Evolutionary conservation across 2,888 invertebrate genomes (phyloP).

Genomic region (Scaptomyza caliginosa): DNA sequence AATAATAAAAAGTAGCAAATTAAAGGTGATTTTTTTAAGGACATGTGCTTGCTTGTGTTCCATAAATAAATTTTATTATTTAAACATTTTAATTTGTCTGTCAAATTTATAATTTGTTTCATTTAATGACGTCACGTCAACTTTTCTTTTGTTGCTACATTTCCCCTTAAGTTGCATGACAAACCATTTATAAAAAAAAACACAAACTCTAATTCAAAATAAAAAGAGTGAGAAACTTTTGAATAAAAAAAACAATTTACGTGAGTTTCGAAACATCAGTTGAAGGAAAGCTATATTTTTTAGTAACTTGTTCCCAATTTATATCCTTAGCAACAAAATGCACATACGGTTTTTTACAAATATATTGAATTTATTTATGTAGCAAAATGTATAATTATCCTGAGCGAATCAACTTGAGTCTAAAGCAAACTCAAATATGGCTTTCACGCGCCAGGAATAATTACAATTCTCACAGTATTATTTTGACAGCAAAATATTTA

Average conservation of each 20-base stretch:
- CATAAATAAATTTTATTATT: constrained; percentile 68
- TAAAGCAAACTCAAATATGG: constrained; percentile 17
- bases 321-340: background rate
- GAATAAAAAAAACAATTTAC: constrained; percentile 46
- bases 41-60: constrained; percentile 71
- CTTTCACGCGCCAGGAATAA: constrained; percentile 14
- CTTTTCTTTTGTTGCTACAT: constrained; percentile 13
- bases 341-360: constrained; percentile 43
- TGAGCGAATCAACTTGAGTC: constrained; percentile 15
- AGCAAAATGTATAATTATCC: constrained; percentile 24
- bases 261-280: constrained; percentile 3
- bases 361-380: constrained; percentile 61
- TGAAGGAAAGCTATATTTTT: background rate
- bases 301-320: too few species aligned
- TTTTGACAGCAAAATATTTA: constrained; percentile 35
- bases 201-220: constrained; percentile 50
- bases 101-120: constrained; percentile 33
- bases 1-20: constrained; percentile 76
- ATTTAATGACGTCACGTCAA: too few species aligned
- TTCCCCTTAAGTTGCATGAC: constrained; percentile 30
- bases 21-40: constrained; percentile 75
- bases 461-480: constrained; percentile 22
- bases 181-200: constrained; percentile 39
- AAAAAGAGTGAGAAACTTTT: constrained; percentile 52
- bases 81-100: constrained; percentile 42